Evolutionary conservation across 2,113 vertebrate species (phyloP).

Genomic region (Amblyornis subalaris): DNA sequence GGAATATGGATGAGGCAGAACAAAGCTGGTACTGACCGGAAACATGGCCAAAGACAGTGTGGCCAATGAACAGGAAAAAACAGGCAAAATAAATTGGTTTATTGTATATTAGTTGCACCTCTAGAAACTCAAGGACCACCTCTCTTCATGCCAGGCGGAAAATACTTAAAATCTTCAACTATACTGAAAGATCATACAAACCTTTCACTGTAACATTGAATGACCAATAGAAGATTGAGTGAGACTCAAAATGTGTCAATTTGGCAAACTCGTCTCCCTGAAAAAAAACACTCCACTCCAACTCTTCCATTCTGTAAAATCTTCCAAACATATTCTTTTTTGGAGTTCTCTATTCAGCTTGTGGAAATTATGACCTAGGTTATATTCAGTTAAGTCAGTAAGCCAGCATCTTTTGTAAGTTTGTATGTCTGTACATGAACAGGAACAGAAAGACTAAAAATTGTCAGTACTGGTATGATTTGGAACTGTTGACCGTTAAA

Average conservation of each 20-base stretch:
- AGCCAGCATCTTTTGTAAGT: background rate
- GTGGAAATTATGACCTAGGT: background rate
- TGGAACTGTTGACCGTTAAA: background rate
- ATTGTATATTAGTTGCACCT: background rate
- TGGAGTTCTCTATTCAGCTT: background rate
- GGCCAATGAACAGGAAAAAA: background rate
- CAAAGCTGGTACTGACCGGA: background rate
- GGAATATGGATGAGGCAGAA: background rate
- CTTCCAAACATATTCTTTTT: background rate
- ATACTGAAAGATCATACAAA: background rate
- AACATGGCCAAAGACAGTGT: background rate
- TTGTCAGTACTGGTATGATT: background rate
- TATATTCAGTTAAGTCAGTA: constrained; percentile 17
- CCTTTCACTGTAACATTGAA: background rate
- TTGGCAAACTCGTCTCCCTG: background rate
- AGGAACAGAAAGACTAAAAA: background rate
- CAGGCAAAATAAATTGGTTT: background rate
- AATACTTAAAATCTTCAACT: background rate
- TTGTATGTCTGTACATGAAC: background rate
- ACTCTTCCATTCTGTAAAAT: background rate
- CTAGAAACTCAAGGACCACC: background rate
- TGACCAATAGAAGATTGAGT: background rate
- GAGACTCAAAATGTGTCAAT: background rate
- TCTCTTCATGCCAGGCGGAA: background rate
- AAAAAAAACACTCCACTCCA: background rate